Base-by-base conservation (phyloP, 2,113 vertebrate species). In the Empidonax traillii region DNA sequence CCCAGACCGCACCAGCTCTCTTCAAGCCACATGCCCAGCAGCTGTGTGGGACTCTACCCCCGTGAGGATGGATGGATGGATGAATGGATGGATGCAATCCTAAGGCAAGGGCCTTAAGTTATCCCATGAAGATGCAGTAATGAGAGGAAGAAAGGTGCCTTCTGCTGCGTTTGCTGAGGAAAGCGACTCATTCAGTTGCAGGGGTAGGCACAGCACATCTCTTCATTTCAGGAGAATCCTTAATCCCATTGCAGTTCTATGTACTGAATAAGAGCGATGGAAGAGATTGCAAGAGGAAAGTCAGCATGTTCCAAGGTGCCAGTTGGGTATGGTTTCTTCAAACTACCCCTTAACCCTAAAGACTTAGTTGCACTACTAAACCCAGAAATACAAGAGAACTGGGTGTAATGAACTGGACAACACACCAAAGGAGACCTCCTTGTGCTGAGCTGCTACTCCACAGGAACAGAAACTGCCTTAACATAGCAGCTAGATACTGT, bases 371-470 rank as follows among this genome's bases (percentile, higher is more conserved):
- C 96, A 97, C 95, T 97, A 94, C 89, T 85, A 81, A 95, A 95
- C 96, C 93, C 96, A 93, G 94, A 91, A 66, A 82, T 30, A 85
- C 39, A 67, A n/a, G 77, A 96, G 58, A 91, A 87, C 72, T 85
- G 93, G 77, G 89, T 97, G 95, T 91, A 74, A 94, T 46, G 49
- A 96, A 94, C 94, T 86, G 69, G 86, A 94, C 49, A 63, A 94
- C 85, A 96, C 88, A 95, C 94, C 96, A 97, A 95, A 97, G 92
- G 96, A 96, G 90, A 95, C 74, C 81, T 96, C 93, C 94, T 96
- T 76, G 69, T 90, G 92, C 94, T 96, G 92, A 96, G 96, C 95
- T 96, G 94, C 96, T 96, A 92, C 86, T 95, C 86, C 87, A 95
- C 61, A 84, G 80, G 61, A 96, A 93, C 76, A 95, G 77, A 96